phyloP scores from a whole-genome alignment of 2,797 vertebrate species.

The Acipenser ruthenus region DNA sequence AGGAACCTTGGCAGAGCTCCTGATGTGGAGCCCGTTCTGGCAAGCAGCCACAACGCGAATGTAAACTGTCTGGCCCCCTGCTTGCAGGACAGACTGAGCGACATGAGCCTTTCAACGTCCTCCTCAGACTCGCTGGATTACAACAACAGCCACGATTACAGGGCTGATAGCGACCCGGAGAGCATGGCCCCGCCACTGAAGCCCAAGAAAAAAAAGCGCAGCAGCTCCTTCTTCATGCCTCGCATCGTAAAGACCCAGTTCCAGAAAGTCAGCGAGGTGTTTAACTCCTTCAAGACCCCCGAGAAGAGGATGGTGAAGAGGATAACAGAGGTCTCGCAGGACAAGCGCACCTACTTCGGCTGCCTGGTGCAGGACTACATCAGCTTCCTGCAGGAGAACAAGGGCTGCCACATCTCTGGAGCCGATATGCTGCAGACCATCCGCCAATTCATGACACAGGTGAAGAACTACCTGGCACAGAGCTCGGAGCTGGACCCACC shows the following conservation, averaged over 20 bases:
- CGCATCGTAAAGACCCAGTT: conserved; percentile 83
- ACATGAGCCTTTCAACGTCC: conserved; percentile 93
- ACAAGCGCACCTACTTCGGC: conserved; percentile 91
- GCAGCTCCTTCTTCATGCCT: conserved; percentile 75
- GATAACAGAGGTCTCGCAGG: conserved; percentile 78
- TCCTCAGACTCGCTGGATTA: conserved; percentile 92
- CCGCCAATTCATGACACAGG: conserved; percentile 93
- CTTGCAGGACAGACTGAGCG: conserved; percentile 68
- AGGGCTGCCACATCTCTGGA: conserved; percentile 81
- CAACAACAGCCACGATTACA: conserved; percentile 75
- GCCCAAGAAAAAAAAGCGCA: conserved; percentile 67
- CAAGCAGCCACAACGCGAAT: conserved; percentile 16
- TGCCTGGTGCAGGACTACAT: conserved; percentile 93
- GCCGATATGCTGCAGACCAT: conserved; percentile 84
- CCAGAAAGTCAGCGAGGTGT: conserved; percentile 82
- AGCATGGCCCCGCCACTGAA: conserved; percentile 76
- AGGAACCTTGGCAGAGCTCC: conserved; percentile 48
- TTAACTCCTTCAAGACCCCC: conserved; percentile 88
- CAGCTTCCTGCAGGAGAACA: conserved; percentile 89
- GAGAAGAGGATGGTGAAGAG: conserved; percentile 81
- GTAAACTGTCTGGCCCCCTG: conserved; percentile 20
- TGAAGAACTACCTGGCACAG: conserved; percentile 90
- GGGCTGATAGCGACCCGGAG: conserved; percentile 84
- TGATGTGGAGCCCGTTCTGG: conserved; percentile 31
- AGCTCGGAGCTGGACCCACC: conserved; percentile 89